These are phyloP conservation scores for Stictonetta naevosa DNA, from an alignment of 2,113 vertebrate species.

Conservation along the genomic window DNA sequence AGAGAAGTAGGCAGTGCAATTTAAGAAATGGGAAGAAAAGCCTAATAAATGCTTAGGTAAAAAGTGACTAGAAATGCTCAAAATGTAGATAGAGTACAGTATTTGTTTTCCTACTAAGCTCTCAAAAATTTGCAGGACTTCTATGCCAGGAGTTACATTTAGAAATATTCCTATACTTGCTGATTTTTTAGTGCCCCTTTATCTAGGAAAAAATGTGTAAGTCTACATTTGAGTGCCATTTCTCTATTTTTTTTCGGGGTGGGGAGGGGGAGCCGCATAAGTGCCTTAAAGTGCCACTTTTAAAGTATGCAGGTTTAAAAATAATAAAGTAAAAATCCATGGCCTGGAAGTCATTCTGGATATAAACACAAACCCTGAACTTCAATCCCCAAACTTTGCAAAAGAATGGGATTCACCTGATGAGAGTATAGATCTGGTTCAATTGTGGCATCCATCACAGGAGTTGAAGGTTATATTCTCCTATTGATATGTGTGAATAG, in stretches of 20 bases:
- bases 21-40: background rate
- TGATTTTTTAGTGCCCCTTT: rapidly evolving
- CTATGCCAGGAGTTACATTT: background rate
- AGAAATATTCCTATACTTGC: background rate
- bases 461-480: background rate
- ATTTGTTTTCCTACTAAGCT: background rate
- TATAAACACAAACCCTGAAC: rapidly evolving
- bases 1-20: background rate
- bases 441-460: background rate
- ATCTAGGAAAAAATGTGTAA: background rate
- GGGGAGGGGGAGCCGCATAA: background rate
- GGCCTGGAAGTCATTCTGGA: background rate
- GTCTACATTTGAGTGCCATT: rapidly evolving
- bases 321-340: background rate
- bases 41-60: background rate
- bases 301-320: background rate
- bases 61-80: background rate
- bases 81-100: background rate
- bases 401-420: background rate
- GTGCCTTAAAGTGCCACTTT: background rate
- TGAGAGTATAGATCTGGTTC: background rate
- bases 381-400: background rate
- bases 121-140: background rate
- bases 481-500: background rate
- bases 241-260: background rate